Evolutionary conservation across 2,888 invertebrate species (phyloP), one percentile per base, ranked within the genome.

Genomic region (Octonoba sinensis): DNA sequence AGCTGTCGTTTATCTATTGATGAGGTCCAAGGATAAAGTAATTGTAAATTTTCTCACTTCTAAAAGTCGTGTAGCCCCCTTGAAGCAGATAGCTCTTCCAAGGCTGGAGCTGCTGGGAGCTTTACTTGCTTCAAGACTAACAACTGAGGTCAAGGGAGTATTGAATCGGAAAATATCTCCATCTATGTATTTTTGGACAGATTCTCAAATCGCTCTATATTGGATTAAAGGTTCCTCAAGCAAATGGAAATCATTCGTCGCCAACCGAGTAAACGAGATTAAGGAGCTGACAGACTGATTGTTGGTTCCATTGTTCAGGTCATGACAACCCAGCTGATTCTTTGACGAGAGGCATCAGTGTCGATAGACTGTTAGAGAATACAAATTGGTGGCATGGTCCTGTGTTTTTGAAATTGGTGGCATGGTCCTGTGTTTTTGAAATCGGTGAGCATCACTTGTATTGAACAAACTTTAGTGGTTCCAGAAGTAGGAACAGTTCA

Each of bases 111-210:
- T 70, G n/a, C 27, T 70, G 1, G 57, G 57, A 46, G 16, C 27
- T 4, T 18, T 70, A n/a, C 27, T 70, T 54, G 70, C 54, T 22
- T 36, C 70, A 16, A 20, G 56, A 36, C 36, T 69, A 18, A n/a
- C 20, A 56, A n/a, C 2, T 13, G 16, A 60, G 2, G 18, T 56
- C 11, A 15, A 3, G 6, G 22, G 12, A 24, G 22, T 18, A 27
- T 22, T 24, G 2, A 60, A 24, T 24, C 27, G 13, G 15, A 24
- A 60, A 24, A n/a, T n/a, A n/a, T n/a, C n/a, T n/a, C n/a, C n/a
- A n/a, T n/a, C n/a, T n/a, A n/a, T n/a, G n/a, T n/a, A n/a, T n/a
- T n/a, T n/a, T n/a, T n/a, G n/a, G n/a, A n/a, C n/a, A n/a, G n/a
- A n/a, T n/a, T n/a, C n/a, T n/a, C n/a, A n/a, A n/a, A n/a, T n/a